phyloP scores from a whole-genome alignment of 1,140 invertebrate species.

The Drosophila tristis region DNA sequence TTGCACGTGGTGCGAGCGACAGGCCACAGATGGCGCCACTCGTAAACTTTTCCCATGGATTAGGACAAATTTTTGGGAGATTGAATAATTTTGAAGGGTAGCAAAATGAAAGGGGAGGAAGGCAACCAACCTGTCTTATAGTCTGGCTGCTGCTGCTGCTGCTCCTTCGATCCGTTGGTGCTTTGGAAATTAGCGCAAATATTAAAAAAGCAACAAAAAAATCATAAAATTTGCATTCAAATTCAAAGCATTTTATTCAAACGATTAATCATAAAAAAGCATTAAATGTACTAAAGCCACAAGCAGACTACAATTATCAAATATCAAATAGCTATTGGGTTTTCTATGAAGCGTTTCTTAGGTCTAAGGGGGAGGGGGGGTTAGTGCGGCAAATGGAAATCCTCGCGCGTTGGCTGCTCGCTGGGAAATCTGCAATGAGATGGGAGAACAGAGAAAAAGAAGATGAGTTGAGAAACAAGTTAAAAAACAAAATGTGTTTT shows the following conservation, averaged over 20 bases:
- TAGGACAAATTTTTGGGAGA: not conserved
- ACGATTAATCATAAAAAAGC: constrained; percentile 30
- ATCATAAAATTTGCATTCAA: constrained; percentile 28
- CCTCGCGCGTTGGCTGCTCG: constrained; percentile 12
- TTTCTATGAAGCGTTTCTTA: constrained; percentile 64
- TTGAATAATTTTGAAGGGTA: constrained; percentile 2
- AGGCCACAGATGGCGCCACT: constrained; percentile 54
- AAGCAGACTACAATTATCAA: constrained; percentile 48
- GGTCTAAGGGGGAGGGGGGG: constrained; percentile 30
- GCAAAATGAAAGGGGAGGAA: no score
- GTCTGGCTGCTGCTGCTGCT: not conserved
- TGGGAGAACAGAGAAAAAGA: constrained; percentile 12
- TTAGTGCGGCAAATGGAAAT: constrained; percentile 56
- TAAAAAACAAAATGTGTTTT: constrained; percentile 40
- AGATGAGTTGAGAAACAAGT: constrained; percentile 39
- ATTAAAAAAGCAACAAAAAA: constrained; percentile 42
- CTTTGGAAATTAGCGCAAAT: constrained; percentile 22
- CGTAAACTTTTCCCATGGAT: not conserved
- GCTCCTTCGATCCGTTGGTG: not conserved
- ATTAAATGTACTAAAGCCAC: constrained; percentile 54
- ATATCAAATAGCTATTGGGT: constrained; percentile 13
- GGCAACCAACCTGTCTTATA: constrained; percentile 26
- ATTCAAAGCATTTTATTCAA: constrained; percentile 66
- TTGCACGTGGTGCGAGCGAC: constrained; percentile 31
- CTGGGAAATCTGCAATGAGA: constrained; percentile 59